Evolutionary conservation across 2,113 vertebrate species (phyloP), one percentile per base, ranked within the genome.

Genomic region (Epinephelus lanceolatus): DNA sequence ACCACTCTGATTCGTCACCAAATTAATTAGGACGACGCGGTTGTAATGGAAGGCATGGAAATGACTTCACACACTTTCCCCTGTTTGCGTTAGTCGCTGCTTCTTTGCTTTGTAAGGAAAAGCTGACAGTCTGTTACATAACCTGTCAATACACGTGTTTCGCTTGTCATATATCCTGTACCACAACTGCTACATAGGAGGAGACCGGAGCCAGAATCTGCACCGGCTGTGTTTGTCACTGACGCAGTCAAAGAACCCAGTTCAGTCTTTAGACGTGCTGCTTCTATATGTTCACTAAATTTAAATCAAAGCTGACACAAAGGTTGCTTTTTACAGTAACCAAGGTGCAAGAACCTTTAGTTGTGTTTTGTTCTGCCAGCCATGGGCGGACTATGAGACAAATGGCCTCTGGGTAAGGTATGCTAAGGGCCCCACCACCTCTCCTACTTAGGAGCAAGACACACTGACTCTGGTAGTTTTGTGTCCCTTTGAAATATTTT

Each of bases 121-220:
- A 55, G 51, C 62, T 57, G 76, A 42, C 72, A 56, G 65, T 13
- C 9, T 4, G 23, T 88, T 81, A 68, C 47, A 42, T 62, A 79
- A 81, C 40, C 70, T 70, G 61, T 65, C 72, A 65, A 83, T 78
- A 84, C 65, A 33, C 21, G 15, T 37, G 49, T 71, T 70, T 23
- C 12, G 12, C 52, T 72, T 49, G 76, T 76, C 65, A 19, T 23
- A 51, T 40, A 62, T 23, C 76, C 23, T 61, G 77, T 55, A 63
- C 51, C 10, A 52, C 55, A 30, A 40, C 18, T 49, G 59, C 49
- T 18, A 37, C 67, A 18, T 0, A 19, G 70, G 40, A 56, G 45
- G n/a, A 63, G 14, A 33, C 37, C 30, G 74, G 33, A 70, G 52
- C 8, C 23, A 25, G 33, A 27, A 51, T 47, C 25, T 53, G 60